A percentile compares a stretch with the other conserved stretches of the same genome.
phyloP scores from a whole-genome alignment of 2,113 vertebrate genomes.

The Neomonachus schauinslandi region DNA sequence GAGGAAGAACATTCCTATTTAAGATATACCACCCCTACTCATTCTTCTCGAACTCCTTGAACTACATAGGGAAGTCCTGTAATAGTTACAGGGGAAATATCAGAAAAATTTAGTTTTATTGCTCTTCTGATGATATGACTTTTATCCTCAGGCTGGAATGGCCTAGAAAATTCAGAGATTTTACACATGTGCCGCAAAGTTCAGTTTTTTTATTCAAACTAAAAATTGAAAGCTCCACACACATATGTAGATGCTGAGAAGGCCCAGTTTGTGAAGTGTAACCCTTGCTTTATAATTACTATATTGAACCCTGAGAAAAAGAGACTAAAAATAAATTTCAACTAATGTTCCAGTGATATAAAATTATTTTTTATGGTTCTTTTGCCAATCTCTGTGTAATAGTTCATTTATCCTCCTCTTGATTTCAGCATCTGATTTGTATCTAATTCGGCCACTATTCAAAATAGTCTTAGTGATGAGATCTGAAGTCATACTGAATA shows the following conservation, averaged over 20 bases:
- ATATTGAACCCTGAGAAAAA: not conserved
- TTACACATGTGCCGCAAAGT: not conserved
- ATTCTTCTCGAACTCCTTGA: not conserved
- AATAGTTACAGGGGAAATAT: not conserved
- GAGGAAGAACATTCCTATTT: not conserved
- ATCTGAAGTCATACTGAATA: not conserved
- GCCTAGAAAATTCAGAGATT: not conserved
- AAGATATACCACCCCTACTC: not conserved
- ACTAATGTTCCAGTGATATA: not conserved
- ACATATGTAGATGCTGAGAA: not conserved
- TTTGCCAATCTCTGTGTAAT: not conserved
- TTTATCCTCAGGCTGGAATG: not conserved
- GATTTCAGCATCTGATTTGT: constrained; percentile 43
- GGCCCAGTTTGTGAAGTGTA: not conserved
- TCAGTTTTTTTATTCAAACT: constrained; percentile 21
- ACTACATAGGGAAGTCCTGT: not conserved
- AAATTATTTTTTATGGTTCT: not conserved
- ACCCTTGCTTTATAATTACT: not conserved
- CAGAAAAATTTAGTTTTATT: constrained; percentile 4
- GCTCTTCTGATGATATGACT: not conserved
- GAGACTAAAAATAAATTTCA: constrained; percentile 38
- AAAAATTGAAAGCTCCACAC: not conserved
- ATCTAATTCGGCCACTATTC: not conserved
- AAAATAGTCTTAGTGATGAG: constrained; percentile 3
- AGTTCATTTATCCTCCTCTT: not conserved